Base-by-base conservation (phyloP, 2,888 invertebrate species). In the Thymelicus acteon region DNA sequence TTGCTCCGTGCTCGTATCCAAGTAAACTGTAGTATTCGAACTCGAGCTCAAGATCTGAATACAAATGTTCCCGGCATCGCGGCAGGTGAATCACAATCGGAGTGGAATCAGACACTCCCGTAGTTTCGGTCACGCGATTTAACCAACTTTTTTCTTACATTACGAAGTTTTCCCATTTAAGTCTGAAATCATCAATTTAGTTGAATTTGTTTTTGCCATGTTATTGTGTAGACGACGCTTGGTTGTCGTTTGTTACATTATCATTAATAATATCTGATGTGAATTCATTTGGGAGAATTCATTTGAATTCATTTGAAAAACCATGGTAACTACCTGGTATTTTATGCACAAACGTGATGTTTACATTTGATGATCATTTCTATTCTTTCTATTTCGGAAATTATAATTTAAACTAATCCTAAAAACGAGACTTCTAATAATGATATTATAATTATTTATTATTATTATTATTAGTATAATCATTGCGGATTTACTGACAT, bases 151-250 rank as follows among this genome's bases (percentile, higher is more conserved):
- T 68, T 49, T 54, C 61, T 39, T 58, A 61, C 49, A 66, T 62
- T 10, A 69, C 75, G 70, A 74, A 68, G 58, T 75, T 73, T 39
- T 66, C 52, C 72, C 71, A 71, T 75, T 75, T 70, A 73, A 72
- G 57, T 54, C 24, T 24, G 52, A 52, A 52, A 67, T 61, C 24
- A 49, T 67, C 52, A 52, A 4, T 57, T 54, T 57, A 57, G 57
- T 57, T 31, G 12, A 57, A 31, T 31, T 57, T 57, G 57, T 57
- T 31, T 19, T 57, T 31, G 57, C 6, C 57, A 13, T 31, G 31
- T 57, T 6, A 31, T 57, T 57, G 57, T 24, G 12, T 13, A 3
- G 57, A n/a, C 24, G 24, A 24, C 31, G 31, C 6, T 6, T 52
- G 2, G 10, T 7, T 52, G 7, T 52, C 49, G 5, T 52, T 52